A percentile compares a stretch with the other conserved stretches of the same genome.
Evolutionary conservation across 2,888 invertebrate genomes (phyloP).

Genomic region (Cryptus armator): DNA sequence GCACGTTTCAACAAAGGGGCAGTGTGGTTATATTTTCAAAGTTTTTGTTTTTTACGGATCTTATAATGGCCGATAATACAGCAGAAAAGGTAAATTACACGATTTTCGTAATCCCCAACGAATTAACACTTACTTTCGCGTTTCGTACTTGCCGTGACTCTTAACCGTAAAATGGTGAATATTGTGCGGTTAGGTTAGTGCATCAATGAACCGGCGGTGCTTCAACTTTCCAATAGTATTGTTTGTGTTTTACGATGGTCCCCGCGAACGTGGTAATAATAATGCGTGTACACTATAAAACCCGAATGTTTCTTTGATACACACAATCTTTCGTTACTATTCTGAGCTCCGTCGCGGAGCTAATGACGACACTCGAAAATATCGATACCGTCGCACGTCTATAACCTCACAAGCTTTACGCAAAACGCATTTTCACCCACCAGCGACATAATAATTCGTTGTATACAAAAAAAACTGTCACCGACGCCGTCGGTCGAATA

Average conservation of each 20-base stretch:
- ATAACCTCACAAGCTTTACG: slow-evolving; percentile 52
- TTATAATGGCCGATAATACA: slow-evolving; percentile 79
- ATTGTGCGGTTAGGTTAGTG: slow-evolving; percentile 70
- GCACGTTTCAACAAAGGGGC: slow-evolving; percentile 79
- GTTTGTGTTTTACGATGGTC: slow-evolving; percentile 72
- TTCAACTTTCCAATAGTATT: slow-evolving; percentile 60
- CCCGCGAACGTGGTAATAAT: slow-evolving; percentile 73
- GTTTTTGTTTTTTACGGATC: slow-evolving; percentile 74
- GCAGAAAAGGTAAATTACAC: slow-evolving; percentile 75
- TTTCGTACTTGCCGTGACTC: background rate
- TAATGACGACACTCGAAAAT: slow-evolving; percentile 23
- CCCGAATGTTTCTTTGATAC: background rate
- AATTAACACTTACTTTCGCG: background rate
- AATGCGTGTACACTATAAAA: slow-evolving; percentile 26
- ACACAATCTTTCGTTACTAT: background rate
- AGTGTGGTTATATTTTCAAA: slow-evolving; percentile 78
- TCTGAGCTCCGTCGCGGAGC: background rate
- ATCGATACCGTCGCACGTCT: slow-evolving; percentile 12
- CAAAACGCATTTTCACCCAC: slow-evolving; percentile 6
- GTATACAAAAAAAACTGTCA: background rate
- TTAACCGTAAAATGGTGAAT: slow-evolving; percentile 30
- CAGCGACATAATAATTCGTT: slow-evolving; percentile 21
- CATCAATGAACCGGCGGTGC: slow-evolving; percentile 73
- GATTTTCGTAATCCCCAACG: background rate
- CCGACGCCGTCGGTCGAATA: background rate